Conservation (phyloP, 2,113 vertebrate species). For the Vireo altiloquus region DNA sequence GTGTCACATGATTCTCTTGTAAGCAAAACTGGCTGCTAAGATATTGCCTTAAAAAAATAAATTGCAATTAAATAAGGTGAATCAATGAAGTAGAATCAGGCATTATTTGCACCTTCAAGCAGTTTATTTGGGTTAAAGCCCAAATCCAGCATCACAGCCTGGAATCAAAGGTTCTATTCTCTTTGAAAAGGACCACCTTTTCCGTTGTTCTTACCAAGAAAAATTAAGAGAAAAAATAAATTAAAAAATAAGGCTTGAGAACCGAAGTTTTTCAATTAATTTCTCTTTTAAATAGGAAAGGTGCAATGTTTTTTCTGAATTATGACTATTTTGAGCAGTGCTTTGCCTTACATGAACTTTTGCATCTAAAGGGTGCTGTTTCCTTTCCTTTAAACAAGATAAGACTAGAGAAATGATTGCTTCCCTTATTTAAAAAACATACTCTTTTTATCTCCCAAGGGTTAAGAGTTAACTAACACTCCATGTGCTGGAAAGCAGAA, state of each 20-base stretch:
- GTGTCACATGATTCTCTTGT: neutral
- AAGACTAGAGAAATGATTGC: neutral
- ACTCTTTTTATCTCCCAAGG: neutral
- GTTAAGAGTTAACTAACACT: slow-evolving; percentile 7
- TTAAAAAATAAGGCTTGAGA: neutral
- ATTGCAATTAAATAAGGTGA: neutral
- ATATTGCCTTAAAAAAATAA: neutral
- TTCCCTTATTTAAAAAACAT: neutral
- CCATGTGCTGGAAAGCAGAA: neutral
- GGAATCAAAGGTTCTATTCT: neutral
- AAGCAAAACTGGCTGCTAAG: neutral
- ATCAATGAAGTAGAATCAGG: neutral
- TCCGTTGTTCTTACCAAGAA: neutral
- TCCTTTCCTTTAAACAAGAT: neutral
- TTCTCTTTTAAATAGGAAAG: neutral
- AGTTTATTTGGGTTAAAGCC: neutral
- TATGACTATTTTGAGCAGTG: neutral
- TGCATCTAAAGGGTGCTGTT: neutral
- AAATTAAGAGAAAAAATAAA: neutral
- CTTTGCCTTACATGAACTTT: neutral
- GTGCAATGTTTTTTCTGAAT: neutral
- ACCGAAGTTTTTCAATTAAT: neutral
- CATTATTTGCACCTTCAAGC: neutral
- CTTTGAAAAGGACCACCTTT: neutral
- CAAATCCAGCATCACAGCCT: neutral